Conservation (phyloP, 2,888 invertebrate genomes). For the Sinotaia quadrata region DNA sequence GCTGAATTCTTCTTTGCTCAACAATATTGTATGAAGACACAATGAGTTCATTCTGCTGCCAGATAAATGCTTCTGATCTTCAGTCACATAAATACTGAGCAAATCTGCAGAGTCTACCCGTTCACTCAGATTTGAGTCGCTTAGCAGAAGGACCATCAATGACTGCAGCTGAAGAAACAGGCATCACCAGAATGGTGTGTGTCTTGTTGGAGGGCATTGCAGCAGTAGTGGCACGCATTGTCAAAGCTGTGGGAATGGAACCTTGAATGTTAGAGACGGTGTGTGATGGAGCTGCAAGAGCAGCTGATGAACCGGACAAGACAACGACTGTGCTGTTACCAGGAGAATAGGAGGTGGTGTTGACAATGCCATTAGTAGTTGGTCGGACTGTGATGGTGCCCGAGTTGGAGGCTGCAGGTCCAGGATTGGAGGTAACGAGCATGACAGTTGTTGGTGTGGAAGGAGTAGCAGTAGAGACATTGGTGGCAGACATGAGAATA, state of each 20-base stretch:
- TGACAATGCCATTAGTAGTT: slow-evolving; percentile 41
- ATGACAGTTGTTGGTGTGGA: slow-evolving; percentile 58
- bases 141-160: slow-evolving; percentile 54
- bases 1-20: too few relatives aligned
- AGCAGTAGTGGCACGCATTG: slow-evolving; percentile 53
- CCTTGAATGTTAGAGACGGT: slow-evolving; percentile 42
- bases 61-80: too few relatives aligned
- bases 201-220: slow-evolving; percentile 48
- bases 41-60: too few relatives aligned
- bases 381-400: slow-evolving; percentile 34
- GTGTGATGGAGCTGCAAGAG: slow-evolving; percentile 36
- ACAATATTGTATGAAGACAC: too few relatives aligned
- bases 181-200: slow-evolving; percentile 66
- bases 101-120: too few relatives aligned
- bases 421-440: slow-evolving; percentile 42
- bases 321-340: slow-evolving; percentile 58
- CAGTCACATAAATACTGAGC: too few relatives aligned
- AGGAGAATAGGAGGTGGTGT: slow-evolving; percentile 39
- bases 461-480: too few relatives aligned
- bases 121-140: slow-evolving; percentile 58
- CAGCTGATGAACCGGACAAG: slow-evolving; percentile 48
- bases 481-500: slow-evolving; percentile 29
- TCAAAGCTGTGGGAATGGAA: slow-evolving; percentile 52
- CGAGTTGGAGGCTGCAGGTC: slow-evolving; percentile 28
- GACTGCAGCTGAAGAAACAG: slow-evolving; percentile 47